Conservation (phyloP, 2,797 vertebrate genomes). For the Sebastes nivosus region DNA sequence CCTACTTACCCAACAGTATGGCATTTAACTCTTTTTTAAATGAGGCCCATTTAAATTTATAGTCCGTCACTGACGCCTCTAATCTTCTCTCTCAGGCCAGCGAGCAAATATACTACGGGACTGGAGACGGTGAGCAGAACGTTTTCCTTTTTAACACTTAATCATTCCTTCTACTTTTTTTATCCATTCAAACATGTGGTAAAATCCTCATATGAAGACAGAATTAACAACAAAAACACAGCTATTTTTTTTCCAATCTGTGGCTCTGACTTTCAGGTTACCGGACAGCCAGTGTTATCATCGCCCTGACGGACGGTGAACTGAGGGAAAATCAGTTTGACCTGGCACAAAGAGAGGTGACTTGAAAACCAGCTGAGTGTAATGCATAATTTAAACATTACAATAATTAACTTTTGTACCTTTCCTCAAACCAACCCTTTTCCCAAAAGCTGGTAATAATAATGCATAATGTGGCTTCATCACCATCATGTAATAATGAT, state of each 20-base stretch:
- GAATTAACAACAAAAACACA: constrained; percentile 9
- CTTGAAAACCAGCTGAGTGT: neutral
- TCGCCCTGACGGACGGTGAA: constrained; percentile 95
- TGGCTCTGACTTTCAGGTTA: constrained; percentile 82
- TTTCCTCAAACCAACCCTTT: neutral
- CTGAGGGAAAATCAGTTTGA: constrained; percentile 94
- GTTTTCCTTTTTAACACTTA: constrained; percentile 38
- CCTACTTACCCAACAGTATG: neutral
- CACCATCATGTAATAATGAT: neutral
- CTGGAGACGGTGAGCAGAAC: constrained; percentile 88
- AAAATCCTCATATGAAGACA: neutral
- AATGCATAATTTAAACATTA: neutral
- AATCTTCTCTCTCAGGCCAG: constrained; percentile 87
- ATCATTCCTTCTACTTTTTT: constrained; percentile 18
- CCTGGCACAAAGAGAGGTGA: constrained; percentile 90
- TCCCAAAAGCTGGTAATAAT: neutral
- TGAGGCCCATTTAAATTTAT: constrained; percentile 36
- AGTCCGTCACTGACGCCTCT: constrained; percentile 37
- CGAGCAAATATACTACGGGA: constrained; percentile 97
- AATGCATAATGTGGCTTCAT: neutral
- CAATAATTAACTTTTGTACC: neutral
- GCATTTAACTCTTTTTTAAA: constrained; percentile 5
- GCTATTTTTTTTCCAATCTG: neutral
- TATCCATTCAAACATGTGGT: constrained; percentile 6
- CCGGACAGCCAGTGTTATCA: constrained; percentile 96